phyloP scores from a whole-genome alignment of 2,113 vertebrate genomes.

The Falco punctatus region DNA sequence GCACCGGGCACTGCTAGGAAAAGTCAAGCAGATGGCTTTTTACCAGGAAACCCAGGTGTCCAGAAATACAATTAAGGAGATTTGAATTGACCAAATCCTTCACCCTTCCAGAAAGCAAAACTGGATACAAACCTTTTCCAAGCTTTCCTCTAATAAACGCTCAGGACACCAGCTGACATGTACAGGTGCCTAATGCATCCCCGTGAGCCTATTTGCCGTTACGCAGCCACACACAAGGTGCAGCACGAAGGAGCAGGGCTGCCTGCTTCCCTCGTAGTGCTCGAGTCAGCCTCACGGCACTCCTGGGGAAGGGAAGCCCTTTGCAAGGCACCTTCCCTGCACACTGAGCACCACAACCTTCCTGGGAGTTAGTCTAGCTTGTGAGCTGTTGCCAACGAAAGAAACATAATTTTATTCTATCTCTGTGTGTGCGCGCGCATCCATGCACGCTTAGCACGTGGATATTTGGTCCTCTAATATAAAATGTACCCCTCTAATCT shows the following conservation, averaged over 20 bases:
- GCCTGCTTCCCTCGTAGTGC: neutral
- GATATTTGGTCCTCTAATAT: neutral
- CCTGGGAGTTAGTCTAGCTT: neutral
- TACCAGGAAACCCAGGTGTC: conserved; percentile 31
- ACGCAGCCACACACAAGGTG: neutral
- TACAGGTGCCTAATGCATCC: neutral
- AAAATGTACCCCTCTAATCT: neutral
- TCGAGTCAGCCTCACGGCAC: neutral
- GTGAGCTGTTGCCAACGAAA: neutral
- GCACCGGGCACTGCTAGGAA: neutral
- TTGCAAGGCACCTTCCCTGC: neutral
- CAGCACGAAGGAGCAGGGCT: neutral
- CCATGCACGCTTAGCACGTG: accelerated
- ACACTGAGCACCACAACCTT: neutral
- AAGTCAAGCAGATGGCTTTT: neutral
- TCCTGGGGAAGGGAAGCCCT: neutral
- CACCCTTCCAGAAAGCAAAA: neutral
- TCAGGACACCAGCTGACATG: neutral
- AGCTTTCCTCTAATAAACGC: neutral
- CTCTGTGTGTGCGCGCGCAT: accelerated
- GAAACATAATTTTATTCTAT: neutral
- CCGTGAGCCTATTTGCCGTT: neutral
- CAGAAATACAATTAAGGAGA: neutral
- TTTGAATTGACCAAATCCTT: neutral
- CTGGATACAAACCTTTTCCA: neutral